Evolutionary conservation across 2,888 invertebrate species (phyloP).

Genomic region (Chloroclystis v-ata): DNA sequence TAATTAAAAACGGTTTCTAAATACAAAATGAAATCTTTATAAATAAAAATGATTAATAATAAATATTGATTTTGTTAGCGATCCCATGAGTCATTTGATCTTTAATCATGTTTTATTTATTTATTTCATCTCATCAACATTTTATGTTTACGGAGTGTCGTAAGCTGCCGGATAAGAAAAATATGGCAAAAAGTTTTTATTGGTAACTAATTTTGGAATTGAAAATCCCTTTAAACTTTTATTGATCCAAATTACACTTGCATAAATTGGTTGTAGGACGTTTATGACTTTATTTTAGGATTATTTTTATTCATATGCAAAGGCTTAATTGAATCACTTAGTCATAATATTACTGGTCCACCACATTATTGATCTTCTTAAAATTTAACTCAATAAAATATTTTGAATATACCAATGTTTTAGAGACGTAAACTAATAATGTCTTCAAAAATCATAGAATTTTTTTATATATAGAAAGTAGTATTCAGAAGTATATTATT

Average conservation of each 20-base stretch:
- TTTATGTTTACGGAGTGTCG: background rate
- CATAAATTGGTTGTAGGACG: constrained; percentile 8
- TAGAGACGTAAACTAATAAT: too few species aligned
- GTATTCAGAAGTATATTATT: too few species aligned
- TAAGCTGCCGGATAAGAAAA: constrained; percentile 1
- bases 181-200: constrained; percentile 25
- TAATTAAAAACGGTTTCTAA: too few species aligned
- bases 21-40: too few species aligned
- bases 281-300: constrained; percentile 21
- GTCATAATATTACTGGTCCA: background rate
- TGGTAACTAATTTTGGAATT: constrained; percentile 19
- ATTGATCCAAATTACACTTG: constrained; percentile 12
- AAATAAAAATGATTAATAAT: too few species aligned
- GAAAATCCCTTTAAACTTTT: constrained; percentile 16
- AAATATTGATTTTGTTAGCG: too few species aligned
- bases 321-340: background rate
- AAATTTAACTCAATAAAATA: background rate
- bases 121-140: constrained; percentile 16
- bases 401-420: too few species aligned
- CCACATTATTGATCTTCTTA: background rate
- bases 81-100: constrained; percentile 12
- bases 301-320: background rate
- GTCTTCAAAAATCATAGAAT: too few species aligned
- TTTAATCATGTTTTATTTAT: constrained; percentile 1
- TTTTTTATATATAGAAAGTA: too few species aligned